phyloP scores from a whole-genome alignment of 2,888 invertebrate genomes.

The Heliconius aoede region DNA sequence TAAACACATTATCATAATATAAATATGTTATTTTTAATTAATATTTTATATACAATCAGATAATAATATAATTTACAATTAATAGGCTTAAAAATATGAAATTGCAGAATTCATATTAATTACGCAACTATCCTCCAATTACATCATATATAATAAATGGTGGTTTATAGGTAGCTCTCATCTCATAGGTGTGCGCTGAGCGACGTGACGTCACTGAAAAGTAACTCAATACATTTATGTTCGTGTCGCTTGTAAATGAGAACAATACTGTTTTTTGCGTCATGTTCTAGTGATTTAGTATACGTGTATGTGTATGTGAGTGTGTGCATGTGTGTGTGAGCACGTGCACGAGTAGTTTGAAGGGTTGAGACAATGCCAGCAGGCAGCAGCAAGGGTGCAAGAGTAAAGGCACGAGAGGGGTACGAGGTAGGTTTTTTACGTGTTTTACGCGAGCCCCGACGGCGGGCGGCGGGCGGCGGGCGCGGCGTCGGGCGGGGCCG shows the following conservation, averaged over 20 bases:
- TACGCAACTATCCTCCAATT: too few relatives aligned
- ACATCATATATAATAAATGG: too few relatives aligned
- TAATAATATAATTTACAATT: neutral
- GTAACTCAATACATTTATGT: slow-evolving; percentile 32
- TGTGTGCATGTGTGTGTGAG: slow-evolving; percentile 22
- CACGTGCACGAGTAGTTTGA: slow-evolving; percentile 40
- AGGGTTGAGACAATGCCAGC: slow-evolving; percentile 39
- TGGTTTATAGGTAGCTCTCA: too few relatives aligned
- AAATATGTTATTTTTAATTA: neutral
- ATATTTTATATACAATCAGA: neutral
- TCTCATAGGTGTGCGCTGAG: slow-evolving; percentile 6
- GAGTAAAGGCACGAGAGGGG: slow-evolving; percentile 49
- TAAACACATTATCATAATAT: neutral
- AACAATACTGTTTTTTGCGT: slow-evolving; percentile 47
- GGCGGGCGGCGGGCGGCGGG: slow-evolving; percentile 49
- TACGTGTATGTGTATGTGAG: slow-evolving; percentile 36
- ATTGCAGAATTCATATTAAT: neutral
- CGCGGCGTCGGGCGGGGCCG: slow-evolving; percentile 42
- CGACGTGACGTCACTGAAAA: slow-evolving; percentile 25
- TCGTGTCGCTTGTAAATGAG: slow-evolving; percentile 44
- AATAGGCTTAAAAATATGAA: neutral
- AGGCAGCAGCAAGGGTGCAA: slow-evolving; percentile 25
- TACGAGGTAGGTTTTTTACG: slow-evolving; percentile 50
- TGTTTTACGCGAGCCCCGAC: slow-evolving; percentile 53
- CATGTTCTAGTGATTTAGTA: slow-evolving; percentile 32